A percentile compares a stretch with the other conserved stretches of the same genome.
Conservation (phyloP, 2,888 invertebrate species). For the Drosophila mulleri region DNA sequence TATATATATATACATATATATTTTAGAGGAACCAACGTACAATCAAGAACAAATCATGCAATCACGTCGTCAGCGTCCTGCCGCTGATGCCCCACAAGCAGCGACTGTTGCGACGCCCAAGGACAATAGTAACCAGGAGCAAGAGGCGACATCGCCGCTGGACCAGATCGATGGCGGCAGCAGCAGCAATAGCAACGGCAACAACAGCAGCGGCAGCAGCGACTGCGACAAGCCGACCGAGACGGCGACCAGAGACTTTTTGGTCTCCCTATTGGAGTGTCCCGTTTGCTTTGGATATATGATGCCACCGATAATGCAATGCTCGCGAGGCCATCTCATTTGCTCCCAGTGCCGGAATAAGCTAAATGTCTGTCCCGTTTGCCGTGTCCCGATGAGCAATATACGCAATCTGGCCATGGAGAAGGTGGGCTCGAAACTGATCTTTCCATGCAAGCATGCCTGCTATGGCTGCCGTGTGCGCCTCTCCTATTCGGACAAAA, state of each 20-base stretch:
- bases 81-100: constrained; percentile 21
- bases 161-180: constrained; percentile 27
- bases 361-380: constrained; percentile 98
- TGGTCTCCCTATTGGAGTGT: constrained; percentile 93
- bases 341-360: constrained; percentile 99
- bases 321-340: constrained; percentile 98
- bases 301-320: constrained; percentile 99
- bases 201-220: background rate
- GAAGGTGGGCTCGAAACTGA: constrained; percentile 98
- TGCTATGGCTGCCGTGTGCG: constrained; percentile 96
- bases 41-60: constrained; percentile 35
- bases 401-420: constrained; percentile 99
- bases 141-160: constrained; percentile 2
- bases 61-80: constrained; percentile 47
- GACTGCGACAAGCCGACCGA: constrained; percentile 42
- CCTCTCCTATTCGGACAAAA: constrained; percentile 97
- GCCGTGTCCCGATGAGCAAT: constrained; percentile 97
- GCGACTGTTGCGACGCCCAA: constrained; percentile 8
- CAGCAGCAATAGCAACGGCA: background rate
- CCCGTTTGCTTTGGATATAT: constrained; percentile 99
- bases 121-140: constrained; percentile 14
- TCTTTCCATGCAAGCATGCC: constrained; percentile 99
- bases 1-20: background rate
- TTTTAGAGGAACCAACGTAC: background rate
- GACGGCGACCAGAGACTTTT: constrained; percentile 44